Conservation (phyloP, 53 echinoderm and acorn worm genomes). For the Apostichopus leukothele region DNA sequence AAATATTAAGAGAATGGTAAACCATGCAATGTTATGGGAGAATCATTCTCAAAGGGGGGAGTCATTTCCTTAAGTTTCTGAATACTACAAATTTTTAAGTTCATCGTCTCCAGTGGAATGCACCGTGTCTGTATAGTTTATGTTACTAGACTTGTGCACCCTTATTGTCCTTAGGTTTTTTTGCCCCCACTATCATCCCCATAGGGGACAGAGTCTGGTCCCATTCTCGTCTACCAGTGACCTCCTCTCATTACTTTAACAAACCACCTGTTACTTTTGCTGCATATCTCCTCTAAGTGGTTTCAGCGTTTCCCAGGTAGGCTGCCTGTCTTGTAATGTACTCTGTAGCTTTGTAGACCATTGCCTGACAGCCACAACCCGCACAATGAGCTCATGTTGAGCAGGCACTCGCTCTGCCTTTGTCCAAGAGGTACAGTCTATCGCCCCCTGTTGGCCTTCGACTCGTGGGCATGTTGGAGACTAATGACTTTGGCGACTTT, state of each 20-base stretch:
- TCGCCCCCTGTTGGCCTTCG: constrained; percentile 29
- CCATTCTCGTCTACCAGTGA: constrained; percentile 6
- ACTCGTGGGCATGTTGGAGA: constrained; percentile 24
- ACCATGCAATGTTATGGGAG: no score
- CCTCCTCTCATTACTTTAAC: background rate
- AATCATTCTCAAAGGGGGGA: no score
- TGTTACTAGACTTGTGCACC: background rate
- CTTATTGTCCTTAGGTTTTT: background rate
- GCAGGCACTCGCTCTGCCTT: constrained; percentile 4
- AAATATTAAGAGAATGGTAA: no score
- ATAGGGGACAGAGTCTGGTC: background rate
- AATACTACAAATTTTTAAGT: background rate
- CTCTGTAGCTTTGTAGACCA: background rate
- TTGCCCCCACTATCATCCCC: background rate
- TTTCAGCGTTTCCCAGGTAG: background rate
- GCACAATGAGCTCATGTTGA: constrained; percentile 39
- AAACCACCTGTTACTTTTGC: constrained; percentile 6
- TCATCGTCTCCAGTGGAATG: background rate
- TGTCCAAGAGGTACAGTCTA: constrained; percentile 9
- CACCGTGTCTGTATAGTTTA: no score
- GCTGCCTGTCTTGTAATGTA: background rate
- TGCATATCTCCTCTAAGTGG: constrained; percentile 11
- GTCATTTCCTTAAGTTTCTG: no score
- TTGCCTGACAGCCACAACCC: constrained; percentile 10
- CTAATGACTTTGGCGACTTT: constrained; percentile 36